Evolutionary conservation across 2,797 vertebrate genomes (phyloP).

Genomic region (Schizothorax lantsangensis): DNA sequence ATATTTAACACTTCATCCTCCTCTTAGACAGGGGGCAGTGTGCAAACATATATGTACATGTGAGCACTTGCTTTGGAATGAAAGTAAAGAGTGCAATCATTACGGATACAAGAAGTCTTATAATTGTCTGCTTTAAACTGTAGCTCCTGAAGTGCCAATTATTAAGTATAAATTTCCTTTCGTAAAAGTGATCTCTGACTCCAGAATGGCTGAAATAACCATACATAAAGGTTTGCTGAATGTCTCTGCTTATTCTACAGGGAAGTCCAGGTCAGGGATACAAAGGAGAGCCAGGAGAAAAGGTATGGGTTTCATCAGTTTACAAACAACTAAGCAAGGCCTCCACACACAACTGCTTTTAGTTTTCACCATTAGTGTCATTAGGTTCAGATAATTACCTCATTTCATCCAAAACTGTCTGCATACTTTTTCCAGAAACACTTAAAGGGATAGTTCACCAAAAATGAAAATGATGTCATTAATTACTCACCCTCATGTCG

Average conservation of each 20-base stretch:
- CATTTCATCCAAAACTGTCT: not conserved
- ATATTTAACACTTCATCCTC: not conserved
- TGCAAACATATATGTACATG: not conserved
- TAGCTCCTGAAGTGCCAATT: not conserved
- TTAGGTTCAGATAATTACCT: slow-evolving; percentile 17
- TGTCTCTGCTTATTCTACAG: slow-evolving; percentile 75
- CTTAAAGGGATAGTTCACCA: not conserved
- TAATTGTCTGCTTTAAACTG: not conserved
- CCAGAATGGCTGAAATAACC: not conserved
- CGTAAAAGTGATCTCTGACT: not conserved
- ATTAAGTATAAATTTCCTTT: not conserved
- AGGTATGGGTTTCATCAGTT: slow-evolving; percentile 77
- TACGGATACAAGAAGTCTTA: not conserved
- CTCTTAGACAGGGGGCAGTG: slow-evolving; percentile 22
- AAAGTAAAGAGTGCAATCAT: not conserved
- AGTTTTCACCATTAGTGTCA: slow-evolving; percentile 12
- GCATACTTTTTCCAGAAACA: not conserved
- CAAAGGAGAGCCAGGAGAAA: slow-evolving; percentile 92
- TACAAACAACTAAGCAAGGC: not conserved
- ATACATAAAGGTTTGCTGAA: not conserved
- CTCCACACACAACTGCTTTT: slow-evolving; percentile 13
- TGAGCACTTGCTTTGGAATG: not conserved
- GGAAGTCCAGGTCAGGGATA: slow-evolving; percentile 88
- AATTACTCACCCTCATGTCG: not conserved
- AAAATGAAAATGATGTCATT: not conserved